Evolutionary conservation across 2,888 invertebrate genomes (phyloP), one percentile per base, ranked within the genome.

Genomic region (Tachina fera): DNA sequence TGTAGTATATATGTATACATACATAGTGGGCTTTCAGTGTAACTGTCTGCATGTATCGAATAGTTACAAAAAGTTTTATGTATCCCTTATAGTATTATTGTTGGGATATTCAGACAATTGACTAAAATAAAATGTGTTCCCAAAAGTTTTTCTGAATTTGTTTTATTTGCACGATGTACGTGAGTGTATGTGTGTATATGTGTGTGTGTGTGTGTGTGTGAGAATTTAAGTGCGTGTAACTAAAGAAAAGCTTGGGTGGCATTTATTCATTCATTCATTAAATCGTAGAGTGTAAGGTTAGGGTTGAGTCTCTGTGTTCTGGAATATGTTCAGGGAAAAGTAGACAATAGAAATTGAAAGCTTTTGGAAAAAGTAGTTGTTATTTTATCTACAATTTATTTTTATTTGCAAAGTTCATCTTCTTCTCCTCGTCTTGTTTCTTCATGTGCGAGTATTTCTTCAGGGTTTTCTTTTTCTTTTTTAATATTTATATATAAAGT

Each of bases 191-290:
- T 61, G 10, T 43, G 9, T 39, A 22, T 63, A 9, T 41, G 13
- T 75, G 22, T 60, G 41, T 14, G 39, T 63, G 13, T 43, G 16
- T 11, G 31, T 1, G 31, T 72, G 11, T 60, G 22, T 43, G 11
- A 14, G 16, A 49, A 60, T 49, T 13, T 61, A 39, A 39, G 13
- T 41, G n/a, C 22, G 19, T 79, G 56, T 16, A 60, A 47, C 5
- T 58, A 16, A 10, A 49, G 47, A 77, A 88, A 89, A 89, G 88
- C 89, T 89, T 70, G 43, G 8, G 39, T 76, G 79, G 60, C 78
- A 81, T 89, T 88, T 88, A 89, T 89, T 89, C 89, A 89, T 89
- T 88, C 89, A 89, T 89, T 89, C 89, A 89, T 88, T 87, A 89
- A 89, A 89, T 86, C 77, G 22, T 77, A 80, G 75, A 86, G 79